Evolutionary conservation across 2,113 vertebrate genomes (phyloP), one percentile per base, ranked within the genome.

Genomic region (Chloebia gouldiae): DNA sequence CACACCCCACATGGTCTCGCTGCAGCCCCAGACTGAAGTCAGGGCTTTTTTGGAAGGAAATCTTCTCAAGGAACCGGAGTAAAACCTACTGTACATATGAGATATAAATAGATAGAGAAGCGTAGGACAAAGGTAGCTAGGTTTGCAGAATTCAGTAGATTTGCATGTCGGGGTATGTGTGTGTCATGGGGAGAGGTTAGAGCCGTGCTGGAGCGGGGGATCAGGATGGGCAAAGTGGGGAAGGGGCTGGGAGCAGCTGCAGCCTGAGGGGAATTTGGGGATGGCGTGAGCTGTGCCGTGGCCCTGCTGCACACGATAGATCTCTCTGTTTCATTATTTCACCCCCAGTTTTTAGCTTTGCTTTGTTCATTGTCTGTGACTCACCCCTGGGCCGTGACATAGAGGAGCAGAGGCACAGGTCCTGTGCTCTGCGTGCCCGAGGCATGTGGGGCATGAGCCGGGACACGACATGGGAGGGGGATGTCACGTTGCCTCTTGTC

Each of bases 51-150:
- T 21, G 88, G 92, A 82, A 92, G 87, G 96, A 57, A 69, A 31
- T 56, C 25, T 95, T 95, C 92, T 49, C n/a, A 75, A 80, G 80
- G 60, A 95, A n/a, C 57, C 5, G 3, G 86, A 82, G 39, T 91
- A 72, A 93, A 83, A 72, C 28, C n/a, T 83, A 84, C 71, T 97
- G 96, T 97, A 98, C 81, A 96, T 98, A 97, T 73, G 80, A 90
- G 90, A 80, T 91, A 97, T 96, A 96, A 92, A 94, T 96, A 95
- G 53, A 7, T 96, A 97, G 96, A 95, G 91, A 97, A 95, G 88
- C 1, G 1, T 94, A 96, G 93, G 88, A 94, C 86, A 95, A 92
- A 77, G 79, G 23, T 98, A 97, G 79, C 39, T 85, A 92, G 81
- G 94, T 84, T 92, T 83, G 86, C 94, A 87, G 88, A 94, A 90